A percentile compares a stretch with the other conserved stretches of the same genome.
phyloP scores from a whole-genome alignment of 1,140 invertebrate species.

The Hestina assimilis region DNA sequence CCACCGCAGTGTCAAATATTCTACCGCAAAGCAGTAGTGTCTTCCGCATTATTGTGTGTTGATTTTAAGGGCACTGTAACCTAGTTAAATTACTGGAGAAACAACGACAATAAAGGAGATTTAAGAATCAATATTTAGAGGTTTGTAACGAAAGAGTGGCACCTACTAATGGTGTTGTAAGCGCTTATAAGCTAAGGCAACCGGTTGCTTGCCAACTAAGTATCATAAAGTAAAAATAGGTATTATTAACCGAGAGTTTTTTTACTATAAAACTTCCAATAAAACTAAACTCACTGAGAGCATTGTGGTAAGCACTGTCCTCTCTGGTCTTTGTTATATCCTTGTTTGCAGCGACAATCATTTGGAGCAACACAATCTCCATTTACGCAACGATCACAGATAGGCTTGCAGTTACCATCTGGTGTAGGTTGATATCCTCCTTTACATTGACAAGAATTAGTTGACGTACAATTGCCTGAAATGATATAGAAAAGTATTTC shows the following conservation, averaged over 20 bases:
- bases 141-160: too few species aligned
- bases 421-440: slow-evolving; percentile 51
- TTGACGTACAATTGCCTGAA: slow-evolving; percentile 75
- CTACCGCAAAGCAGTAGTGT: too few species aligned
- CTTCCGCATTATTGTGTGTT: too few species aligned
- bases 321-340: slow-evolving; percentile 62
- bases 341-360: slow-evolving; percentile 73
- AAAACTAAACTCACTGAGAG: slow-evolving; percentile 44
- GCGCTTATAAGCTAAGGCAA: too few species aligned
- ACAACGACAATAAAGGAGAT: too few species aligned
- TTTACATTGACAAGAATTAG: slow-evolving; percentile 78
- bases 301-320: slow-evolving; percentile 78
- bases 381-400: slow-evolving; percentile 62
- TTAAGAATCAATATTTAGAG: too few species aligned
- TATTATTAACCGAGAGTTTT: not conserved
- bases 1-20: too few species aligned
- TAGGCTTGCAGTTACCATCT: slow-evolving; percentile 50
- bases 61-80: too few species aligned
- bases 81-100: too few species aligned
- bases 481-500: not conserved
- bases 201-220: too few species aligned
- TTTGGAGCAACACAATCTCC: slow-evolving; percentile 79
- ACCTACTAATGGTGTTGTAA: too few species aligned
- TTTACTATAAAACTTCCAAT: not conserved
- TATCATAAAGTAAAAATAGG: too few species aligned